phyloP scores from a whole-genome alignment of 2,113 vertebrate genomes.

The Verasper variegatus region DNA sequence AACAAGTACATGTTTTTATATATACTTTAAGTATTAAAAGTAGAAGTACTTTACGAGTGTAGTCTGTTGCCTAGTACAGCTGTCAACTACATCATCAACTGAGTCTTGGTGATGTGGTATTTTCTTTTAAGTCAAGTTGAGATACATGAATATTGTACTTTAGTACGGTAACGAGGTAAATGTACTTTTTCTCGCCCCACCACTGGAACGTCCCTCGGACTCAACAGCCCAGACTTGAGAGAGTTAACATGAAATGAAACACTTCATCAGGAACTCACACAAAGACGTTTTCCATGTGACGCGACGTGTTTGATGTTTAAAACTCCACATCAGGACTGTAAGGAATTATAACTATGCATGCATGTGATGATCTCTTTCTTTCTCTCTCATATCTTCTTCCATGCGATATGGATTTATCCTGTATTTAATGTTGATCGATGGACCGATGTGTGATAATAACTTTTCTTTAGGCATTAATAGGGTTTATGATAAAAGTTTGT shows the following conservation, averaged over 20 bases:
- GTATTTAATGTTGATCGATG: slow-evolving; percentile 54
- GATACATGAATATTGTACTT: too few species aligned
- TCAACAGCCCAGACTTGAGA: neutral
- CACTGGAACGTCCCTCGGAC: too few species aligned
- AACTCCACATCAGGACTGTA: neutral
- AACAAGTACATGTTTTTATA: neutral
- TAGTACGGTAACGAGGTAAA: too few species aligned
- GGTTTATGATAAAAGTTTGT: slow-evolving; percentile 33
- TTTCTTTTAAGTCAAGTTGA: too few species aligned
- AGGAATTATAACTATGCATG: slow-evolving; percentile 69
- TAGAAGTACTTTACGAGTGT: neutral
- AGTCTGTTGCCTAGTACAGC: too few species aligned
- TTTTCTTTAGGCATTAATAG: slow-evolving; percentile 42
- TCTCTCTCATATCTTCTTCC: slow-evolving; percentile 61
- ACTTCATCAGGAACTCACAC: too few species aligned
- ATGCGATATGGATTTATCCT: slow-evolving; percentile 56
- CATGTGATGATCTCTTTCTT: slow-evolving; percentile 58
- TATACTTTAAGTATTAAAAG: neutral
- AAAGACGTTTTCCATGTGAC: too few species aligned
- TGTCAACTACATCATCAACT: neutral
- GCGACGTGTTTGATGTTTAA: neutral
- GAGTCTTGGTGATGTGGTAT: too few species aligned
- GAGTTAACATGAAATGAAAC: neutral
- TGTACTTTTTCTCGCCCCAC: too few species aligned
- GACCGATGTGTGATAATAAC: slow-evolving; percentile 45